A percentile compares a stretch with the other conserved stretches of the same genome.
These are phyloP conservation scores for Lepidotrigona ventralis DNA, from an alignment of 1,140 invertebrate species.

Conservation along the genomic window DNA sequence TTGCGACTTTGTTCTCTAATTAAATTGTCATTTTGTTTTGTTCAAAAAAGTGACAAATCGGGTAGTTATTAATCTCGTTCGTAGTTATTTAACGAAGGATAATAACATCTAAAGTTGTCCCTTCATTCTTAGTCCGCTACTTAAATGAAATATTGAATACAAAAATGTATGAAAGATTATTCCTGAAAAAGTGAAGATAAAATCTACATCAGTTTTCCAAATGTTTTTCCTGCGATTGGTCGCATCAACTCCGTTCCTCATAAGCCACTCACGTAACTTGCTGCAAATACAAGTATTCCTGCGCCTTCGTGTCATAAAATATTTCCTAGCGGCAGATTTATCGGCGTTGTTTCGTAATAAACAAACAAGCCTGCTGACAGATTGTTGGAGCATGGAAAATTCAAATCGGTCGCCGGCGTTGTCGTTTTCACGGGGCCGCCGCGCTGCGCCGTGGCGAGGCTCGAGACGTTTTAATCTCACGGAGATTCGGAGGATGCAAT, in stretches of 20 bases:
- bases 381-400: conserved; percentile 40
- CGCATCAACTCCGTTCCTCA: not conserved
- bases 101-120: not conserved
- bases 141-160: not conserved
- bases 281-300: not conserved
- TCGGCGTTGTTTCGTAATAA: not conserved
- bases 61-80: too few species aligned
- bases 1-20: too few species aligned
- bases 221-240: not conserved
- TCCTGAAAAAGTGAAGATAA: not conserved
- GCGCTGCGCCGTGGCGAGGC: conserved; percentile 14
- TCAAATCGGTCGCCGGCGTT: conserved; percentile 38
- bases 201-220: not conserved
- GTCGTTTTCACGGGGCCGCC: not conserved
- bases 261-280: too few species aligned
- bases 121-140: not conserved
- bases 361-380: conserved; percentile 7
- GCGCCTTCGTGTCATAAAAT: not conserved
- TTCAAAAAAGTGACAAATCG: too few species aligned
- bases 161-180: not conserved
- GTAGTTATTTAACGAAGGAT: not conserved
- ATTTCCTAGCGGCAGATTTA: not conserved
- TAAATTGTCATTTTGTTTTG: too few species aligned
- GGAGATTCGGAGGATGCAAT: conserved; percentile 51
- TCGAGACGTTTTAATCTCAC: conserved; percentile 64